Evolutionary conservation across 2,113 vertebrate genomes (phyloP).

Genomic region (Callorhinus ursinus): DNA sequence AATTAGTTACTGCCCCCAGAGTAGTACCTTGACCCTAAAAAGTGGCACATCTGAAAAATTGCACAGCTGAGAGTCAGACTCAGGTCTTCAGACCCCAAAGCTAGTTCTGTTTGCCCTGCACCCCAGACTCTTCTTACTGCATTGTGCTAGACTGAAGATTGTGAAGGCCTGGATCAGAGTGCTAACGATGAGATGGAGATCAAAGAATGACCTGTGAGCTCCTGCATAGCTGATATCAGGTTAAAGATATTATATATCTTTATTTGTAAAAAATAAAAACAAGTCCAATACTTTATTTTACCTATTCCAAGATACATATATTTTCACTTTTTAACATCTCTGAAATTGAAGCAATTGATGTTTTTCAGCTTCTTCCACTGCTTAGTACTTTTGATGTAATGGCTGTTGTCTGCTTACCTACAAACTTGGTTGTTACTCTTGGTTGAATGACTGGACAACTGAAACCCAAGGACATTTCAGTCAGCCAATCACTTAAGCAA

Average conservation of each 20-base stretch:
- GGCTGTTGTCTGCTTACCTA: background rate
- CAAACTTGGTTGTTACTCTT: background rate
- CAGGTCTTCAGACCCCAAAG: constrained; percentile 10
- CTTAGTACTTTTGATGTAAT: background rate
- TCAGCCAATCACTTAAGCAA: background rate
- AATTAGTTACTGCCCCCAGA: background rate
- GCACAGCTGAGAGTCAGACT: background rate
- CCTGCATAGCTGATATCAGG: background rate
- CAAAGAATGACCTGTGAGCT: constrained; percentile 13
- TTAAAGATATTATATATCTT: background rate
- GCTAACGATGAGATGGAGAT: background rate
- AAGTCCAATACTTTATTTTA: background rate
- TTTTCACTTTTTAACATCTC: constrained; percentile 13
- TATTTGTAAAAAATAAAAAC: background rate
- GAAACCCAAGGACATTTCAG: background rate
- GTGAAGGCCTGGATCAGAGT: background rate
- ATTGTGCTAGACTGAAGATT: background rate
- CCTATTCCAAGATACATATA: background rate
- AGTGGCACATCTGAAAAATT: background rate
- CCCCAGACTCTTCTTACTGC: background rate
- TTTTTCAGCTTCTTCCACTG: background rate
- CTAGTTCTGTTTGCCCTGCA: background rate
- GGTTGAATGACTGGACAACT: background rate
- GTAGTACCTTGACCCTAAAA: background rate
- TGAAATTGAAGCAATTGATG: background rate